Conservation (phyloP, 2,797 vertebrate species). For the Linurgus olivaceus region DNA sequence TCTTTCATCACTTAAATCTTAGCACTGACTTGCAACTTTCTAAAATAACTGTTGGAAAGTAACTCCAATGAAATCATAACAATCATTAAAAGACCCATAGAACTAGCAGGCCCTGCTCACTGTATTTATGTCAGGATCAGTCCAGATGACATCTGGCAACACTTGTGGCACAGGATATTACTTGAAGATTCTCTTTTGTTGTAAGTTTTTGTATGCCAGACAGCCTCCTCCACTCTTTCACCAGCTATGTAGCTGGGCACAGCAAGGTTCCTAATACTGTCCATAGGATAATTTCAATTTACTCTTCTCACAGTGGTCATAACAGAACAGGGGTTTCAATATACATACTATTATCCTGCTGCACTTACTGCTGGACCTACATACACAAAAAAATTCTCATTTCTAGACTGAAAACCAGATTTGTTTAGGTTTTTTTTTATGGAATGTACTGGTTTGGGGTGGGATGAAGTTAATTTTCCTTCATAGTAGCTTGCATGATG, state of each 20-base stretch:
- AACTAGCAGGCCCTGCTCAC: background rate
- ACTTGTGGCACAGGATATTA: background rate
- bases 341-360: accelerated
- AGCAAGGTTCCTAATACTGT: background rate
- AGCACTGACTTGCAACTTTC: background rate
- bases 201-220: background rate
- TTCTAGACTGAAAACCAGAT: background rate
- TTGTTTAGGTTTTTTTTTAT: background rate
- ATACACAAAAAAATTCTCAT: background rate
- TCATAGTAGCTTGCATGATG: accelerated
- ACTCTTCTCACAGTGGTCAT: background rate
- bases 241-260: background rate
- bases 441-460: background rate
- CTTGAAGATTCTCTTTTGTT: background rate
- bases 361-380: background rate
- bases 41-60: background rate
- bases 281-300: background rate
- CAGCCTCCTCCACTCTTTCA: background rate
- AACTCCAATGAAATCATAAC: background rate
- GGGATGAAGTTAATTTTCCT: background rate
- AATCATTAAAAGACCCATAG: background rate
- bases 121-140: background rate
- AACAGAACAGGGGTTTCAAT: background rate
- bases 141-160: background rate
- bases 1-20: background rate